Conservation (phyloP, 1,140 invertebrate species). For the Hypsibius dujardini region DNA sequence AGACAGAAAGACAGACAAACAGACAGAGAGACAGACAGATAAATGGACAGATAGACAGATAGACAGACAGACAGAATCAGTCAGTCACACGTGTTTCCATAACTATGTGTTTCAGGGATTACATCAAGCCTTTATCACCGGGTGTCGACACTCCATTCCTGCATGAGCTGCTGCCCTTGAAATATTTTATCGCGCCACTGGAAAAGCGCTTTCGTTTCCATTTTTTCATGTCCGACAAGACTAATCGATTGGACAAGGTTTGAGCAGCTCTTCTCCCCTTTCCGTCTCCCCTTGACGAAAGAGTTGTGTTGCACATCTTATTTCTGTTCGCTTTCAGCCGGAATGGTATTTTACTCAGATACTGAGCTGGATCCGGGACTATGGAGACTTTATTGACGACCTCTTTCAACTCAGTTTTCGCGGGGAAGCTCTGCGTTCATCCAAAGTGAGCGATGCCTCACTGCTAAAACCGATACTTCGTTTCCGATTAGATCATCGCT, state of each 20-base stretch:
- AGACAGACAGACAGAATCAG: too few species aligned
- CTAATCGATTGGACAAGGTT: slow-evolving; percentile 2
- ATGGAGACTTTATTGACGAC: not conserved
- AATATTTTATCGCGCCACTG: slow-evolving; percentile 1
- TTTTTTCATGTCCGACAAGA: slow-evolving; percentile 8
- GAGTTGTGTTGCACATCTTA: too few species aligned
- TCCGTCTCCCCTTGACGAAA: too few species aligned
- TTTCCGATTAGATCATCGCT: not conserved
- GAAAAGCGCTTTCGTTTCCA: slow-evolving; percentile 14
- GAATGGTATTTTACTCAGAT: slow-evolving; percentile 14
- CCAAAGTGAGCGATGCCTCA: not conserved
- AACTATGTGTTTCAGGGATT: not conserved
- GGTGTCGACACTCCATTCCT: not conserved
- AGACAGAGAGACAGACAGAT: too few species aligned
- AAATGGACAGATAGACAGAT: too few species aligned
- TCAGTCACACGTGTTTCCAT: not conserved
- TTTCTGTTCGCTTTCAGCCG: not conserved
- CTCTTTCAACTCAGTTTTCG: not conserved
- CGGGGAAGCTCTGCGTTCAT: not conserved
- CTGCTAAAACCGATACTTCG: not conserved
- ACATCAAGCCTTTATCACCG: not conserved
- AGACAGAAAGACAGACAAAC: too few species aligned
- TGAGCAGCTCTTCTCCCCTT: not conserved
- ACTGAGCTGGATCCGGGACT: not conserved
- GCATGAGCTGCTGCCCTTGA: not conserved